Evolutionary conservation across 2,888 invertebrate species (phyloP).

Genomic region (Sesamia inferens): DNA sequence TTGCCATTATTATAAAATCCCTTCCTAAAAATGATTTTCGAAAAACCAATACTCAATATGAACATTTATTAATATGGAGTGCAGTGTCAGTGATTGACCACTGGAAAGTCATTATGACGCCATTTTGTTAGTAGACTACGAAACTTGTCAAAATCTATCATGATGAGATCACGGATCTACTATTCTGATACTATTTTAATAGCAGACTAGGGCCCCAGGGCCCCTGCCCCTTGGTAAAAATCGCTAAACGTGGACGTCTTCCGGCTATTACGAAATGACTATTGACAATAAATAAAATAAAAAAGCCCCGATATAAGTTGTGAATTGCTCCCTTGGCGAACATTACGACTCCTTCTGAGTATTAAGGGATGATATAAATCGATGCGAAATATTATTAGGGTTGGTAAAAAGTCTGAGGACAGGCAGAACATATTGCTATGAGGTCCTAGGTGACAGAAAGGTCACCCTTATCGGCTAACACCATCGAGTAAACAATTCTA

Average conservation of each 20-base stretch:
- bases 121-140: too few relatives aligned
- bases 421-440: not conserved
- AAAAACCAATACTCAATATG: too few relatives aligned
- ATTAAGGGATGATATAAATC: conserved; percentile 8
- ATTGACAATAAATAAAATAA: conserved; percentile 38
- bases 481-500: too few relatives aligned
- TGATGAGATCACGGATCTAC: too few relatives aligned
- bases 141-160: too few relatives aligned
- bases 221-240: not conserved
- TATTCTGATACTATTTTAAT: too few relatives aligned
- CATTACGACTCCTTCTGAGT: conserved; percentile 49
- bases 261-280: conserved; percentile 20
- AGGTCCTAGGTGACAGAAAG: not conserved
- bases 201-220: too few relatives aligned
- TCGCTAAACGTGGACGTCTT: not conserved
- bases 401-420: conserved; percentile 19
- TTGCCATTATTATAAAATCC: too few relatives aligned
- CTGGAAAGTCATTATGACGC: too few relatives aligned
- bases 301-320: conserved; percentile 43
- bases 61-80: too few relatives aligned
- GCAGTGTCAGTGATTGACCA: too few relatives aligned
- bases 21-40: too few relatives aligned
- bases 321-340: conserved; percentile 46
- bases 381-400: conserved; percentile 30
- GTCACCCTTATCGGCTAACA: not conserved